phyloP scores from a whole-genome alignment of 2,888 invertebrate genomes.

The Steinernema scapterisci region DNA sequence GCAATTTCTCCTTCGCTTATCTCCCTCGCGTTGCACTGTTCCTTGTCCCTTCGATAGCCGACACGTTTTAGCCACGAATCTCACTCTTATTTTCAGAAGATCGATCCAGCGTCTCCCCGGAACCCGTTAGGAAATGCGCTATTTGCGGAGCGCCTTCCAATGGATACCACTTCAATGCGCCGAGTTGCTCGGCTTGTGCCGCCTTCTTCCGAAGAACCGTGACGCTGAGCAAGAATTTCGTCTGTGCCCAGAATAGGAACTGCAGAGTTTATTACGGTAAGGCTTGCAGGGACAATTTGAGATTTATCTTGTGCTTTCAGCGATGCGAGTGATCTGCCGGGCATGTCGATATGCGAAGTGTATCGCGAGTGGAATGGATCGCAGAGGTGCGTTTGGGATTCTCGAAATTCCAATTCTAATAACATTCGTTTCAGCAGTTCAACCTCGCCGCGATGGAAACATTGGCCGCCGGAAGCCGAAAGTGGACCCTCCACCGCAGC shows the following conservation, averaged over 20 bases:
- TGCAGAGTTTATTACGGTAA: conserved; percentile 34
- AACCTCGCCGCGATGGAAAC: background rate
- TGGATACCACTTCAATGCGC: conserved; percentile 48
- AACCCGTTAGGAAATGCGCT: background rate
- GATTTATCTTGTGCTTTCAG: background rate
- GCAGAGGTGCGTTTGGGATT: background rate
- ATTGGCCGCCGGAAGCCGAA: background rate
- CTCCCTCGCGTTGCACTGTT: background rate
- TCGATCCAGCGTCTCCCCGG: background rate
- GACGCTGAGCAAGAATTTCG: conserved; percentile 25
- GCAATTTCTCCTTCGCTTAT: background rate
- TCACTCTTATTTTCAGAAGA: background rate
- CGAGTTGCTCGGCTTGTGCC: conserved; percentile 55
- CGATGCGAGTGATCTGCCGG: conserved; percentile 4
- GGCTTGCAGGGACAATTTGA: background rate
- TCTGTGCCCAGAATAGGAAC: conserved; percentile 19
- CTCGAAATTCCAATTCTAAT: no score
- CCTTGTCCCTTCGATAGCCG: background rate
- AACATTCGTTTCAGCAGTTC: background rate
- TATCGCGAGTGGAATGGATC: conserved; percentile 8
- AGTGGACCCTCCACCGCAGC: background rate
- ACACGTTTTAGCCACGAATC: background rate
- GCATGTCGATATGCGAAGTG: background rate
- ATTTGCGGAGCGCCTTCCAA: background rate
- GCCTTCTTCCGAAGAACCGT: conserved; percentile 49